Base-by-base conservation (phyloP, 2,888 invertebrate species). In the Plemyria rubiginata region DNA sequence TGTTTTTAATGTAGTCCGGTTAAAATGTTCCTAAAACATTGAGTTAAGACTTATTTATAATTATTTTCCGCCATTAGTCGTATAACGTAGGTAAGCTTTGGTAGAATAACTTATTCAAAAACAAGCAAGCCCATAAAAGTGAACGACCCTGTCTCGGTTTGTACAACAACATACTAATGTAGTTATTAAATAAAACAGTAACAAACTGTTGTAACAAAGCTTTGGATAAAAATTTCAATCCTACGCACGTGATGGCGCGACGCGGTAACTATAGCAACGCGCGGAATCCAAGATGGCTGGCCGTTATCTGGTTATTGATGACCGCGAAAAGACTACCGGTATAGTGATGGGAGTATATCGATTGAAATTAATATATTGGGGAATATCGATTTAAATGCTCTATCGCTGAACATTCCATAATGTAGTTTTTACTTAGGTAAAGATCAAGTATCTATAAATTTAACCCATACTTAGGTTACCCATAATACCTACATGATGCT, bases 281-380 rank as follows among this genome's bases (percentile, higher is more conserved):
- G 68, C 63, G 79, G 83, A 85, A 87, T 88, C 78, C 87, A 90
- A 89, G 62, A 90, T 89, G 90, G 89, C 88, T 69, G 82, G 67
- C 11, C 77, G 72, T 82, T 85, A 84, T 85, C 84, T 79, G 75
- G 80, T 83, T 85, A 82, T 84, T 80, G 80, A 80, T 78, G 72
- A 55, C 51, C 59, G 68, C 62, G 65, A 69, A 65, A 68, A 55
- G 60, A 63, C 65, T 65, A 65, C 63, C 41, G 54, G 54, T 60
- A 41, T 64, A 67, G 66, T 69, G 66, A 53, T 65, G 66, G 60
- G 60, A 55, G 56, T 58, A 61, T 62, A 61, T 60, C 66, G 62
- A 69, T 51, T 46, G 15, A 29, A 49, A 13, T 29, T 40, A 28
- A 55, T 41, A 28, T 40, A 56, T 50, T 50, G 56, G 12, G 6